Base-by-base conservation (phyloP, 2,113 vertebrate genomes). In the Sorex fumeus region DNA sequence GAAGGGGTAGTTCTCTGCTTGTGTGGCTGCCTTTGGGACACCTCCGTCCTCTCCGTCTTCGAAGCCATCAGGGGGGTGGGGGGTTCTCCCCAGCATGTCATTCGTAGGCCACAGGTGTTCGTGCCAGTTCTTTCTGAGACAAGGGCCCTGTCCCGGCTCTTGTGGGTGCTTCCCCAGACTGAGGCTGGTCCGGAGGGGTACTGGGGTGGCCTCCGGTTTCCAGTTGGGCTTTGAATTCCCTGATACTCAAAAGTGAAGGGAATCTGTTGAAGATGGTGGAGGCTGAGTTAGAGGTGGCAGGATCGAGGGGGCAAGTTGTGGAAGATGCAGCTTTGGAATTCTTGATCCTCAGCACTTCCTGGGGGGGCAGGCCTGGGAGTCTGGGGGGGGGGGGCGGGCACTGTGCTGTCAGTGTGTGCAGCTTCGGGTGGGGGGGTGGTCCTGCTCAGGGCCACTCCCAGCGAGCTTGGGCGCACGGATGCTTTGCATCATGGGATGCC, bases 181-280 rank as follows among this genome's bases (percentile, higher is more conserved):
- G n/a, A n/a, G n/a, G n/a, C n/a, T 62, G 88, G 72, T 79, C 78
- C 21, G 71, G 77, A 34, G 53, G 83, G 28, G 60, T 11, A 50
- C 75, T 84, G 84, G 70, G 88, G 80, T 90, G 87, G 88, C 88
- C 83, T 95, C 72, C 86, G 50, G 80, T 80, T 90, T 96, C 95
- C 72, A 77, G 79, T 94, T 95, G 86, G 94, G 27, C 82, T 93
- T 94, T 88, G 94, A 91, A 84, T 86, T 88, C 80, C 47, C 71
- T 84, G 92, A 40, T 70, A 45, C 70, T 88, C 92, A 93, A 87
- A 93, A 91, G 71, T 72, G 69, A 66, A 83, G n/a, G 53, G 27
- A 45, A 62, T 72, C 18, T 91, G 72, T 94, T 69, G 50, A 92
- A 91, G 76, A 69, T 81, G 28, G 60, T 87, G 88, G 87, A 84